These are phyloP conservation scores for Temnothorax ravouxi DNA, from an alignment of 2,888 invertebrate species.

Conservation along the genomic window DNA sequence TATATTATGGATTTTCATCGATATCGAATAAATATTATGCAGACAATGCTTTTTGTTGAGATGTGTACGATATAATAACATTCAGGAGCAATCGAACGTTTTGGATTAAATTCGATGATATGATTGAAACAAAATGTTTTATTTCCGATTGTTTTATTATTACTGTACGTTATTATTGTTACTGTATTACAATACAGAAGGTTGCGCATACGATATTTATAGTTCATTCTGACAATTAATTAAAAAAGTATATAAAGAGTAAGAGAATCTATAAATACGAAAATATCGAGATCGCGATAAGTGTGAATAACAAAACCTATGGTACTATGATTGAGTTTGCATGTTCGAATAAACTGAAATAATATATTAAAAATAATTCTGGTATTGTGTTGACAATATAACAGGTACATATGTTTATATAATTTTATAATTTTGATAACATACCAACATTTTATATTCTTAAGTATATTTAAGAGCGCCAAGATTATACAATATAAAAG, in stretches of 20 bases:
- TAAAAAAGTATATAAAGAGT: too few relatives aligned
- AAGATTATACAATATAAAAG: neutral
- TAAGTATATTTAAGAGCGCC: neutral
- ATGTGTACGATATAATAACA: slow-evolving; percentile 7
- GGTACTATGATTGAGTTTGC: neutral
- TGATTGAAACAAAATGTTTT: slow-evolving; percentile 42
- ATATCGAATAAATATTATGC: slow-evolving; percentile 44
- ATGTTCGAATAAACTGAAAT: neutral
- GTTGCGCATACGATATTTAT: neutral
- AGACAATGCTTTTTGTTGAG: slow-evolving; percentile 31
- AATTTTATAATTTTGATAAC: neutral
- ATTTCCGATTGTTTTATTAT: slow-evolving; percentile 32
- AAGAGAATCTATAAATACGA: neutral
- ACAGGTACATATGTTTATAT: neutral
- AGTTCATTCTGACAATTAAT: slow-evolving; percentile 4
- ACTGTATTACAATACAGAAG: neutral
- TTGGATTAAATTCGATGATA: slow-evolving; percentile 43
- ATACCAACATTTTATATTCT: neutral
- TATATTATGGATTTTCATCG: slow-evolving; percentile 11
- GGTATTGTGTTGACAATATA: neutral
- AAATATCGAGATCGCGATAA: neutral
- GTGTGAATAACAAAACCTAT: neutral
- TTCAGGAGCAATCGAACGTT: slow-evolving; percentile 2
- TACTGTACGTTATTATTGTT: slow-evolving; percentile 27
- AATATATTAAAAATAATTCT: slow-evolving; percentile 1